phyloP scores from a whole-genome alignment of 2,888 invertebrate genomes.

The Pecten maximus region DNA sequence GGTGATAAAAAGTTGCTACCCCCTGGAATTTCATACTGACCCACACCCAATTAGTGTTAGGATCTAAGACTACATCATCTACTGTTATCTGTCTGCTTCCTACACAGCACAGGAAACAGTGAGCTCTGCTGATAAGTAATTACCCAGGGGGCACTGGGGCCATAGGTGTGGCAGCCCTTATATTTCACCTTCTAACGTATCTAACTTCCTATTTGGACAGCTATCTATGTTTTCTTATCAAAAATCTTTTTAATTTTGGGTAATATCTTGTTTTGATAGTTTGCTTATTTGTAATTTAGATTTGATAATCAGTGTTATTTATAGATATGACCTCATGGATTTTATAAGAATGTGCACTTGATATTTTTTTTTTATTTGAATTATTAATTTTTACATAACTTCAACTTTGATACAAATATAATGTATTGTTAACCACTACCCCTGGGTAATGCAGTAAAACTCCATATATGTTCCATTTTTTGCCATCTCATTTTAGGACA shows the following conservation, averaged over 20 bases:
- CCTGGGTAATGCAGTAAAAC: no score
- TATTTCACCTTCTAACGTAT: no score
- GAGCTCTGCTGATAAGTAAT: not conserved
- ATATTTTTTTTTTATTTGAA: no score
- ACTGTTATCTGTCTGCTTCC: not conserved
- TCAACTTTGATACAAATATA: no score
- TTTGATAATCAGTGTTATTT: not conserved
- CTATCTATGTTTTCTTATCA: not conserved
- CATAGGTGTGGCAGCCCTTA: not conserved
- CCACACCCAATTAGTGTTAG: slow-evolving; percentile 17
- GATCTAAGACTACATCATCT: not conserved
- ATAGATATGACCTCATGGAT: no score
- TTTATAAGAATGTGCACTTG: no score
- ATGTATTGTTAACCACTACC: no score
- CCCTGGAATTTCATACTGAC: slow-evolving; percentile 4
- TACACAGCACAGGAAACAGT: slow-evolving; percentile 8
- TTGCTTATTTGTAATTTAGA: not conserved
- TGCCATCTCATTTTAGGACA: no score
- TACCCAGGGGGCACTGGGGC: slow-evolving; percentile 1
- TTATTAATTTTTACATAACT: no score
- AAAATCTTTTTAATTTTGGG: not conserved
- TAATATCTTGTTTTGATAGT: not conserved
- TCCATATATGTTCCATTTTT: no score
- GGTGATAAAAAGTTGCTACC: not conserved
- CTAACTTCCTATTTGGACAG: not conserved